Base-by-base conservation (phyloP, 1,140 invertebrate species). In the Holotrichia oblita region DNA sequence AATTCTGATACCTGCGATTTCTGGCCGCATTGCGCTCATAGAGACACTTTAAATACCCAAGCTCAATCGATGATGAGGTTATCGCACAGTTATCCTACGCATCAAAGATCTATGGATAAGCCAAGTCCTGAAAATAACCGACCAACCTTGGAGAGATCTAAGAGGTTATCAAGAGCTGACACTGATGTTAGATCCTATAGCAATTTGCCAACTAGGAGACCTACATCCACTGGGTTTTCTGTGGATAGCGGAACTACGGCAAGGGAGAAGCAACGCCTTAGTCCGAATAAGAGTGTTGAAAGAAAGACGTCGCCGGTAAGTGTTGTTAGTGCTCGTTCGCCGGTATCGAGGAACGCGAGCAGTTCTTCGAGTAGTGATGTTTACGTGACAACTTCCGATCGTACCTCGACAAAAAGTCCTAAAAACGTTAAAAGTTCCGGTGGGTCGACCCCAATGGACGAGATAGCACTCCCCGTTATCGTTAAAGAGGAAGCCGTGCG, bases 311-410 rank as follows among this genome's bases (percentile, higher is more conserved):
- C 89, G 2, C 88, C 88, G 3, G 85, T 87, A 6, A 87, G 86
- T 78, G 81, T 83, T 41, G 17, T 17, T 17, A 48, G 44, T 69
- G 73, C 9, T 17, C 84, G 82, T 69, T 87, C 88, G 9, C 84
- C 87, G 0, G 87, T 85, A 22, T 61, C 78, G 22, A 83, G 82
- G 4, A 87, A 86, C 20, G 88, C 88, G 9, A 85, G 86, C 17
- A 90, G 89, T 0, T 90, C 90, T 0, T 89, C 89, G 4, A 89
- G 89, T 76, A 90, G 89, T 78, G 89, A 90, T 42, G 88, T 89
- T 24, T 90, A 89, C 88, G 82, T 90, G 27, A 89, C 89, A 2
- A 89, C 89, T 0, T 89, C 88, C 2, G 89, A 89, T 77, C 83
- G 88, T 41, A 89, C 89, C 0, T 86, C 87, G 2, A 88, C 88